These are phyloP conservation scores for Pseudomyrmex dendroicus DNA, from an alignment of 1,140 invertebrate species.

Conservation along the genomic window DNA sequence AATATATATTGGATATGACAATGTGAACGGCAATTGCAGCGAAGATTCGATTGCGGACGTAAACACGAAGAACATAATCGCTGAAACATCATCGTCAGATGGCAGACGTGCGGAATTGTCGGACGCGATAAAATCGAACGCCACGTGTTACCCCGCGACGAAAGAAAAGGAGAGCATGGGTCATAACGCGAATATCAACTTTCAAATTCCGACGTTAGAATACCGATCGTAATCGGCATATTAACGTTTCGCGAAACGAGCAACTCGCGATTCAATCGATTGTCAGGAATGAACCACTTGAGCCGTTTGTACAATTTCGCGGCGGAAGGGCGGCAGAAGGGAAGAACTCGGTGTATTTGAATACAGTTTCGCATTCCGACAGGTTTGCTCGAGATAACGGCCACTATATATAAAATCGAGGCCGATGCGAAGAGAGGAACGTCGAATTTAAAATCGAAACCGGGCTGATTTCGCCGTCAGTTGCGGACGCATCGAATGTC, in stretches of 20 bases:
- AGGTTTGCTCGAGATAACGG: background rate
- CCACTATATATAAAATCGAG: background rate
- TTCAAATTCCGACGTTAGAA: slow-evolving; percentile 21
- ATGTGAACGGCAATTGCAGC: background rate
- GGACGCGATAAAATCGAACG: slow-evolving; percentile 7
- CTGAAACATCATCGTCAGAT: background rate
- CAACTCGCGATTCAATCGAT: slow-evolving; percentile 12
- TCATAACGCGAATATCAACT: slow-evolving; percentile 10
- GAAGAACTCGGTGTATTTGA: background rate
- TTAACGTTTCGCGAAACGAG: slow-evolving; percentile 6
- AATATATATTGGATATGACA: background rate
- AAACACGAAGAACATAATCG: slow-evolving; percentile 32
- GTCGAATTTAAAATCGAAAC: slow-evolving; percentile 37
- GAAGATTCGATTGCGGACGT: background rate
- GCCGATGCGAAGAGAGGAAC: background rate
- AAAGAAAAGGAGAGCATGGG: background rate
- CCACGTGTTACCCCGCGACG: background rate
- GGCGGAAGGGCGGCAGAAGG: background rate
- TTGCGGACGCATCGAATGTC: slow-evolving; percentile 26
- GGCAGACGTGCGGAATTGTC: no score
- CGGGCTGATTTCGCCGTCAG: slow-evolving; percentile 3
- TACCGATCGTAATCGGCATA: slow-evolving; percentile 15
- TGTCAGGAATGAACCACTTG: slow-evolving; percentile 18
- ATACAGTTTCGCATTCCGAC: background rate
- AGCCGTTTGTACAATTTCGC: background rate